Evolutionary conservation across 2,888 invertebrate species (phyloP), one percentile per base, ranked within the genome.

Genomic region (Drosophila ustulata): DNA sequence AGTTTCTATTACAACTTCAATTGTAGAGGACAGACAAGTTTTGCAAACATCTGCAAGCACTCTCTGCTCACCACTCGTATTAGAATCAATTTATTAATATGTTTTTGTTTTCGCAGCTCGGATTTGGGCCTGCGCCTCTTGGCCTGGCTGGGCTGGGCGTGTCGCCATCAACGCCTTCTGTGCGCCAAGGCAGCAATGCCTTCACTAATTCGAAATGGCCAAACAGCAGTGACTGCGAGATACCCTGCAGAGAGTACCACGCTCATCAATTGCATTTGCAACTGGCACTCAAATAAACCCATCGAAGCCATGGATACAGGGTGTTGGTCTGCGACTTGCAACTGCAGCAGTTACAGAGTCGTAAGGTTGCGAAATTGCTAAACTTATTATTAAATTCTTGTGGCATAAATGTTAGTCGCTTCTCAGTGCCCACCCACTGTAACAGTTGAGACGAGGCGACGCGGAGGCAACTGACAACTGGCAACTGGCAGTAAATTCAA

Each of bases 381-480:
- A 85, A 88, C 85, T 87, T 81, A 87, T 85, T 87, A 89, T 88
- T 88, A 86, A 89, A 88, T 89, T 88, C 79, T 82, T 85, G 69
- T 75, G 74, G 75, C 77, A 80, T 83, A 90, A 88, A 90, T 88
- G 88, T 89, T 88, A 88, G 88, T 71, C 74, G 83, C 78, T 90
- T 88, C 90, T 83, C 90, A 88, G 72, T 71, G 78, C 89, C 87
- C 85, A 84, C 84, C 82, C 85, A 87, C 89, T 85, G 88, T 78
- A 82, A 75, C 85, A 78, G 66, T 28, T 32, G 41, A 47, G 25
- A 18, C 52, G 34, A 45, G 28, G 49, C 30, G 50, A n/a, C 39
- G 23, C 6, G 45, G 11, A 8, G 25, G 37, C 41, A 53, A 26
- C 58, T n/a, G 49, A 34, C 47, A 52, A 56, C 56, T 39, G 39